A percentile compares a stretch with the other conserved stretches of the same genome.
These are phyloP conservation scores for Neogobius melanostomus DNA, from an alignment of 2,113 vertebrate genomes.

Conservation along the genomic window DNA sequence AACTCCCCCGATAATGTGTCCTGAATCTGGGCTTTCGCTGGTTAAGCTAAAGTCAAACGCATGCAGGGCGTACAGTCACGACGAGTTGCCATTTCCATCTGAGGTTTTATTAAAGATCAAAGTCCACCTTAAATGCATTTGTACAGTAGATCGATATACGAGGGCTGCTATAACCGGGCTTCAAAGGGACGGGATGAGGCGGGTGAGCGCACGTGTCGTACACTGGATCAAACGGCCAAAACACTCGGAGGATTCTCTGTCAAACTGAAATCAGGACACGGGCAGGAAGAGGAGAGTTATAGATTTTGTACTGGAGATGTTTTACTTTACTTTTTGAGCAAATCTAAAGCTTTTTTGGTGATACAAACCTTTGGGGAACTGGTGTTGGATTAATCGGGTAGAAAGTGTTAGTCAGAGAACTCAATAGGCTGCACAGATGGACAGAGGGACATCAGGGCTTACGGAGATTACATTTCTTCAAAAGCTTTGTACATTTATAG, in stretches of 20 bases:
- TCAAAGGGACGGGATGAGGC: background rate
- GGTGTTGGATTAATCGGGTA: background rate
- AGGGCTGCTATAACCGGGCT: conserved; percentile 10
- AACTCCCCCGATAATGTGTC: too few species aligned
- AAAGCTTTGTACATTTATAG: too few species aligned
- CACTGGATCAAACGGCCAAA: conserved; percentile 11
- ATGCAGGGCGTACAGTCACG: too few species aligned
- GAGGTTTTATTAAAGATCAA: conserved; percentile 46
- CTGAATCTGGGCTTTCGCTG: too few species aligned
- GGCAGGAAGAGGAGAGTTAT: background rate
- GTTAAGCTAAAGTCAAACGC: too few species aligned
- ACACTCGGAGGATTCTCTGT: background rate
- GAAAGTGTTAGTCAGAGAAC: background rate
- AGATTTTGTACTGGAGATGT: background rate
- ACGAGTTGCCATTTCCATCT: too few species aligned
- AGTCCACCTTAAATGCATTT: conserved; percentile 23
- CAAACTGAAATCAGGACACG: background rate
- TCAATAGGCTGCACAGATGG: background rate
- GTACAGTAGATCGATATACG: conserved; percentile 5
- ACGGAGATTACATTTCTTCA: too few species aligned
- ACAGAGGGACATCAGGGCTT: too few species aligned
- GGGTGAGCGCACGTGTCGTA: background rate
- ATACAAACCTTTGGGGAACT: background rate
- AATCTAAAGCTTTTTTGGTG: background rate
- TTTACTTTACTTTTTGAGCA: background rate